phyloP scores from a whole-genome alignment of 1,140 invertebrate genomes.

The Eueides isabella region DNA sequence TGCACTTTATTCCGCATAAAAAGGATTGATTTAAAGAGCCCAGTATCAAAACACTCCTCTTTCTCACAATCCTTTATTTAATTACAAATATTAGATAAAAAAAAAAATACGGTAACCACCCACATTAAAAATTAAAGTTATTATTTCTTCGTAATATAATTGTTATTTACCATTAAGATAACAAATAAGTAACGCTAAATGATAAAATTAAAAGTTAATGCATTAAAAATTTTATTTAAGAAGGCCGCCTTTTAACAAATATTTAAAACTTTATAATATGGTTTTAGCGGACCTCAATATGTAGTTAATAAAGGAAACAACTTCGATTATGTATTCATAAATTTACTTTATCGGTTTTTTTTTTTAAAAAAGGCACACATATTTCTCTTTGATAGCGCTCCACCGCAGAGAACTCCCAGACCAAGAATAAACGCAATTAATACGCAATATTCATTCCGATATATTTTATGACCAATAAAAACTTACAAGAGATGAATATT shows the following conservation, averaged over 20 bases:
- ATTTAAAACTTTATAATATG: not conserved
- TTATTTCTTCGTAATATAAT: not conserved
- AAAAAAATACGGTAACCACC: not conserved
- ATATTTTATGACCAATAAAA: conserved; percentile 50
- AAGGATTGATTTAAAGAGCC: no score
- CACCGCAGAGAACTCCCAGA: conserved; percentile 34
- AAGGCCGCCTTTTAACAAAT: conserved; percentile 7
- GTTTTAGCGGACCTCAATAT: conserved; percentile 4
- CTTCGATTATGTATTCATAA: conserved; percentile 7
- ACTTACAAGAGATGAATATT: conserved; percentile 48
- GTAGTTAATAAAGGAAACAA: conserved; percentile 9
- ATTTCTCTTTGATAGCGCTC: conserved; percentile 28
- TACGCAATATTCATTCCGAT: conserved; percentile 46
- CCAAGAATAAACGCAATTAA: conserved; percentile 49
- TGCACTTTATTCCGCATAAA: no score
- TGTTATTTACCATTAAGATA: not conserved
- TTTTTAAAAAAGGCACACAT: not conserved
- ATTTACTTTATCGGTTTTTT: not conserved
- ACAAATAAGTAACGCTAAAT: not conserved
- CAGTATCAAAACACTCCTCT: no score
- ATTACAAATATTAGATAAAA: no score
- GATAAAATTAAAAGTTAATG: not conserved
- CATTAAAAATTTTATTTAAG: not conserved
- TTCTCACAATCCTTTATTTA: no score
- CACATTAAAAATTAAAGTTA: not conserved